These are phyloP conservation scores for Barypeithes pellucidus DNA, from an alignment of 2,888 invertebrate species.

Conservation along the genomic window DNA sequence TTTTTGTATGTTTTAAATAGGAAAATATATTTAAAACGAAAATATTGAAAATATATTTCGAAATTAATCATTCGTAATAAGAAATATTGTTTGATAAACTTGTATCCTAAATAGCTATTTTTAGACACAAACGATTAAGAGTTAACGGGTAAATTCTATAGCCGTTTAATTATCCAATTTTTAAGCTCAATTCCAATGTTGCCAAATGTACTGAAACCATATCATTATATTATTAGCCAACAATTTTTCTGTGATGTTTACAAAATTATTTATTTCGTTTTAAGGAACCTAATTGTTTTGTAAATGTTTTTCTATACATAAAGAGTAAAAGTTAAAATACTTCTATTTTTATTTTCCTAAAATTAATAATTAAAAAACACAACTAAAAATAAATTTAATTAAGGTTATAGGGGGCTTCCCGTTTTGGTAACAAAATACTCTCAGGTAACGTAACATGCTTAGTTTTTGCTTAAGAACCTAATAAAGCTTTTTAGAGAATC, in stretches of 20 bases:
- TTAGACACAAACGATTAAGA: background rate
- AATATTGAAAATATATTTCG: no score
- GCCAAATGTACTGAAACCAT: constrained; percentile 3
- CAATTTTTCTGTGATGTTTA: constrained; percentile 13
- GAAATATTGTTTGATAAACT: no score
- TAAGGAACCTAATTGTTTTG: constrained; percentile 2
- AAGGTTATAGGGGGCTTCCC: background rate
- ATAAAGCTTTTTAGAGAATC: constrained; percentile 20
- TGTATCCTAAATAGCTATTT: no score
- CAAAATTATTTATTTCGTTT: background rate
- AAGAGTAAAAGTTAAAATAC: background rate
- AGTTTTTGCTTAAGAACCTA: constrained; percentile 11
- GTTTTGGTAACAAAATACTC: background rate
- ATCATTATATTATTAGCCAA: constrained; percentile 11
- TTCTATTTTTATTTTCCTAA: background rate
- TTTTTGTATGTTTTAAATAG: no score
- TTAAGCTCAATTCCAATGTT: constrained; percentile 9
- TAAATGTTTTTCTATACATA: background rate
- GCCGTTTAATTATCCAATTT: background rate
- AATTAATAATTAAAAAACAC: background rate
- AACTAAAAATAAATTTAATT: background rate
- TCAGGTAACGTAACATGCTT: constrained; percentile 17
- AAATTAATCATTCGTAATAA: no score
- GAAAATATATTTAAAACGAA: no score
- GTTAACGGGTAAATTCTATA: background rate